phyloP scores from a whole-genome alignment of 2,797 vertebrate species.

The Orientallactaga sibirica region DNA sequence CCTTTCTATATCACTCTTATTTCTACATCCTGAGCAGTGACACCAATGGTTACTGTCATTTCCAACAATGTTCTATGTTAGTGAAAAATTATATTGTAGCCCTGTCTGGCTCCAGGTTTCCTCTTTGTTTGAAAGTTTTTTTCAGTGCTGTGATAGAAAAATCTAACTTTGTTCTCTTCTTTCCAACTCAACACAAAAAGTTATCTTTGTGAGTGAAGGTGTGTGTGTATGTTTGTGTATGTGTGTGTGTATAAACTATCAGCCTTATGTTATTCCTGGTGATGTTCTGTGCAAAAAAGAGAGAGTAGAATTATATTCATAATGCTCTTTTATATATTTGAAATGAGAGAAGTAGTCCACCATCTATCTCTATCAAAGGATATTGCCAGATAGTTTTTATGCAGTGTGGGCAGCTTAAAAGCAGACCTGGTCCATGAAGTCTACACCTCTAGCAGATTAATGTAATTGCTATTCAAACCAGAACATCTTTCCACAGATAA shows the following conservation, averaged over 20 bases:
- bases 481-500: not conserved
- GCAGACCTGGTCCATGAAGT: not conserved
- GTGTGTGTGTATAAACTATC: not conserved
- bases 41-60: not conserved
- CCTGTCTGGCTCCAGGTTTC: not conserved
- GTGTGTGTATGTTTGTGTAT: too few species aligned
- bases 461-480: not conserved
- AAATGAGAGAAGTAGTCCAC: not conserved
- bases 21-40: not conserved
- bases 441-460: not conserved
- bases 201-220: not conserved
- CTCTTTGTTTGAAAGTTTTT: not conserved
- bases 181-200: not conserved
- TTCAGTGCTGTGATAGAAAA: not conserved
- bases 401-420: not conserved
- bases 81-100: not conserved
- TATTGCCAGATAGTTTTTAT: not conserved
- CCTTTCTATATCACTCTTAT: not conserved
- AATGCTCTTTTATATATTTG: not conserved
- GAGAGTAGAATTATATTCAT: not conserved
- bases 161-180: not conserved
- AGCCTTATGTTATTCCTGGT: not conserved
- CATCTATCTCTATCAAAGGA: not conserved
- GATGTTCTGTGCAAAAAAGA: not conserved
- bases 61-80: not conserved